Percentiles rank a stretch among this genome's conserved stretches.
Conservation (phyloP, 2,113 vertebrate species). For the Catharus fuscescens region DNA sequence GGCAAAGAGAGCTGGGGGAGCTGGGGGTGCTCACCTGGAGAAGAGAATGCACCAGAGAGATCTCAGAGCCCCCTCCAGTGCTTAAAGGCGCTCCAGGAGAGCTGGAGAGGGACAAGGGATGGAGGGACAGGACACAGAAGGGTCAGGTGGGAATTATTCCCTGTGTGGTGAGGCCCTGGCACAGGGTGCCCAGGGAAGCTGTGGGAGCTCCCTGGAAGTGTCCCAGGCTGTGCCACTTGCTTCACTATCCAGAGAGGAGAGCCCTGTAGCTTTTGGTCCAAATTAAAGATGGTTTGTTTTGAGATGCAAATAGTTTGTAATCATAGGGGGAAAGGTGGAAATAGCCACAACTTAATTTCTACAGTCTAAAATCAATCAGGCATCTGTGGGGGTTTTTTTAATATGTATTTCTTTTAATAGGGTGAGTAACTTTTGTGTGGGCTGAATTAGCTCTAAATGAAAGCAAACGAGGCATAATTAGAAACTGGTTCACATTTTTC, state of each 20-base stretch:
- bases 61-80: background rate
- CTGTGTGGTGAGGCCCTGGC: background rate
- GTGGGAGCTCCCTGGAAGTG: background rate
- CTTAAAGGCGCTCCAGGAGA: background rate
- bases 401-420: conserved; percentile 33
- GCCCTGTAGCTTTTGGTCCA: conserved; percentile 53
- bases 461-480: conserved; percentile 73
- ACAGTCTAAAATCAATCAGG: conserved; percentile 27
- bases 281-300: conserved; percentile 71
- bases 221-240: background rate
- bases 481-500: conserved; percentile 24
- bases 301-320: conserved; percentile 69
- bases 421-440: conserved; percentile 54
- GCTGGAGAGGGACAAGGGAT: background rate
- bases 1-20: background rate
- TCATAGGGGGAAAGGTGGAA: conserved; percentile 69
- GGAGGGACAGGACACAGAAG: background rate
- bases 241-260: background rate
- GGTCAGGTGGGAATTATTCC: background rate
- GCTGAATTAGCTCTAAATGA: conserved; percentile 69
- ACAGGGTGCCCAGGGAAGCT: background rate
- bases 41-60: background rate
- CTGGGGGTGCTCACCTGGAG: background rate
- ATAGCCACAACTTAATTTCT: conserved; percentile 24
- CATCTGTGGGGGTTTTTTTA: background rate